These are phyloP conservation scores for Drosophila leontia DNA, from an alignment of 1,140 invertebrate species.

Conservation along the genomic window DNA sequence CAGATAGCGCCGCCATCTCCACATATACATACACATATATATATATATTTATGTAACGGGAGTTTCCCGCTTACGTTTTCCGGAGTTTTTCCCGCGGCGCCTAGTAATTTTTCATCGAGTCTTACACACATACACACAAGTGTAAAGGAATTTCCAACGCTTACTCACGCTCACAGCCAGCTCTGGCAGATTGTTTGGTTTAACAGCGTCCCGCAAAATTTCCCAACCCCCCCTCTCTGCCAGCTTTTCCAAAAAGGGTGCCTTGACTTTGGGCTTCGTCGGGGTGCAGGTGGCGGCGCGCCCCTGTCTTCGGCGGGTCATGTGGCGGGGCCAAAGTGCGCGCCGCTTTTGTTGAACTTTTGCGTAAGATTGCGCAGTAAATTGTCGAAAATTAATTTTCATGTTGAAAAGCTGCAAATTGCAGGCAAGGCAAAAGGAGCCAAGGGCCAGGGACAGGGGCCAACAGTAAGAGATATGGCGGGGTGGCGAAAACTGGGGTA, in stretches of 20 bases:
- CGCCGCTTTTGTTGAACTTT: conserved; percentile 81
- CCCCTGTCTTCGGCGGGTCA: conserved; percentile 11
- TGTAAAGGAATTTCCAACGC: conserved; percentile 81
- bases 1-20: conserved; percentile 18
- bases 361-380: conserved; percentile 83
- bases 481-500: background rate
- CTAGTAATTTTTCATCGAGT: conserved; percentile 78
- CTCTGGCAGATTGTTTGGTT: conserved; percentile 75
- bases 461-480: conserved; percentile 29
- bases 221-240: background rate
- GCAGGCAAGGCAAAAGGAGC: conserved; percentile 12
- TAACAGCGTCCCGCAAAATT: conserved; percentile 49
- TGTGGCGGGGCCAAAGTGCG: conserved; percentile 46
- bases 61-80: conserved; percentile 7
- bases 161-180: conserved; percentile 55
- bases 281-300: conserved; percentile 18
- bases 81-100: conserved; percentile 20
- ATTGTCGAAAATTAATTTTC: conserved; percentile 84
- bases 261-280: background rate
- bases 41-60: background rate
- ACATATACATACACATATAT: background rate
- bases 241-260: background rate
- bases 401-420: conserved; percentile 82
- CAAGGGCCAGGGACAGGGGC: background rate
- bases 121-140: conserved; percentile 60